These are phyloP conservation scores for Chiloscyllium plagiosum DNA, from an alignment of 2,113 vertebrate genomes.

Conservation along the genomic window DNA sequence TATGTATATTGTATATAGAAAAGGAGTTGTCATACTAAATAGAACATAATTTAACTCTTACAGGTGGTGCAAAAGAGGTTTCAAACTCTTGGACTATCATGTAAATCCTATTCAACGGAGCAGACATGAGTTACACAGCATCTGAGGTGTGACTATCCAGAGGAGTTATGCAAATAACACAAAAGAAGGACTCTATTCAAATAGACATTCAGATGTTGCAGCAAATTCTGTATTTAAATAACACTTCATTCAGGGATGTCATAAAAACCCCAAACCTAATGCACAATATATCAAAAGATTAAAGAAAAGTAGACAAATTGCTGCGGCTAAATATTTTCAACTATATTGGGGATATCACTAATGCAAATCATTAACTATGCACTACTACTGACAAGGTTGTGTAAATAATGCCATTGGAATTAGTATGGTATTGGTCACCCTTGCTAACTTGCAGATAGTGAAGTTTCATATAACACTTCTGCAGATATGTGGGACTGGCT, in stretches of 20 bases:
- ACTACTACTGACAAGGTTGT: not conserved
- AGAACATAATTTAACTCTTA: not conserved
- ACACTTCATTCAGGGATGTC: not conserved
- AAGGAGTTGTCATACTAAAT: not conserved
- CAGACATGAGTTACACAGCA: not conserved
- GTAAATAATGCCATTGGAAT: conserved; percentile 13
- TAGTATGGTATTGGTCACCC: not conserved
- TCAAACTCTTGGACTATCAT: not conserved
- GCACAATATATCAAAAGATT: not conserved
- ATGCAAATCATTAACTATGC: conserved; percentile 21
- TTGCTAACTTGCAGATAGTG: not conserved
- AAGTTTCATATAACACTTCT: not conserved
- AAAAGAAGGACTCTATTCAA: not conserved
- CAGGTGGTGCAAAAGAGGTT: not conserved
- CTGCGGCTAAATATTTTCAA: not conserved
- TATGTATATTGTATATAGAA: not conserved
- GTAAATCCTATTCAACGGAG: not conserved
- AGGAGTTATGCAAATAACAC: not conserved
- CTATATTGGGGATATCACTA: not conserved
- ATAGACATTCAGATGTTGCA: not conserved
- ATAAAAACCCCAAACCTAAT: not conserved
- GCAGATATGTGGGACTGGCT: not conserved
- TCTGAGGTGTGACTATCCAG: not conserved
- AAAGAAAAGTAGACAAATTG: conserved; percentile 16
- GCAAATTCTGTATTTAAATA: not conserved